Conservation (phyloP, 2,888 invertebrate genomes). For the Hedychridium roseum region DNA sequence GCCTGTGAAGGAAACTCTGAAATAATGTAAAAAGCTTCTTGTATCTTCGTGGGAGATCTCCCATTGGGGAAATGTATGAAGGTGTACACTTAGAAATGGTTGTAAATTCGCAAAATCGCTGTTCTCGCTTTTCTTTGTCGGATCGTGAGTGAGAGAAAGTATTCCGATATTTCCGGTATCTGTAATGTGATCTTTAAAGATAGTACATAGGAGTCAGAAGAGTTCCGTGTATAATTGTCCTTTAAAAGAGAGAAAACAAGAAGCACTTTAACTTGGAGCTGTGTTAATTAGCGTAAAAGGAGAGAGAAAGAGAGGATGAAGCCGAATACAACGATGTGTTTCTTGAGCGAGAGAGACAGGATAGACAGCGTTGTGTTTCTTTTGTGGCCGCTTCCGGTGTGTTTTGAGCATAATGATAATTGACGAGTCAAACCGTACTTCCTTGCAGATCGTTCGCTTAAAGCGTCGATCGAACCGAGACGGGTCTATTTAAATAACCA, state of each 20-base stretch:
- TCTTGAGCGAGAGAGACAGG: conserved; percentile 21
- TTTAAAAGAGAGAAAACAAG: too few species aligned
- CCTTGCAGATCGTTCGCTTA: too few species aligned
- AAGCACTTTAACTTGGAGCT: conserved; percentile 33
- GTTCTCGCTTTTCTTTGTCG: conserved; percentile 14
- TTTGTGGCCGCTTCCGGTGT: conserved; percentile 28
- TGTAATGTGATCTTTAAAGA: conserved; percentile 34
- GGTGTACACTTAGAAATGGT: conserved; percentile 1
- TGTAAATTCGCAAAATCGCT: conserved; percentile 10
- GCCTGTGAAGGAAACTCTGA: conserved; percentile 11
- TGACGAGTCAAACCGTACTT: too few species aligned
- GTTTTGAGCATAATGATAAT: too few species aligned
- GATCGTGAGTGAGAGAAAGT: conserved; percentile 17
- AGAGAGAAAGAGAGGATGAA: conserved; percentile 21
- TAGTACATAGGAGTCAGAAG: conserved; percentile 19
- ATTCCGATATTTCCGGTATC: conserved; percentile 18
- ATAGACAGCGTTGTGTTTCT: conserved; percentile 26
- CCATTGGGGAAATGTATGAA: conserved; percentile 9
- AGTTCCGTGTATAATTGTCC: conserved; percentile 31
- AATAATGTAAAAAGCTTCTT: conserved; percentile 19
- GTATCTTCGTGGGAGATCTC: conserved; percentile 7
- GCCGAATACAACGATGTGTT: conserved; percentile 31
- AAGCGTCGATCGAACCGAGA: too few species aligned
- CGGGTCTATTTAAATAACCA: conserved; percentile 2
- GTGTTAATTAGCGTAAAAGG: conserved; percentile 31